Base-by-base conservation (phyloP, 2,113 vertebrate genomes). In the Neolamprologus hecqui region DNA sequence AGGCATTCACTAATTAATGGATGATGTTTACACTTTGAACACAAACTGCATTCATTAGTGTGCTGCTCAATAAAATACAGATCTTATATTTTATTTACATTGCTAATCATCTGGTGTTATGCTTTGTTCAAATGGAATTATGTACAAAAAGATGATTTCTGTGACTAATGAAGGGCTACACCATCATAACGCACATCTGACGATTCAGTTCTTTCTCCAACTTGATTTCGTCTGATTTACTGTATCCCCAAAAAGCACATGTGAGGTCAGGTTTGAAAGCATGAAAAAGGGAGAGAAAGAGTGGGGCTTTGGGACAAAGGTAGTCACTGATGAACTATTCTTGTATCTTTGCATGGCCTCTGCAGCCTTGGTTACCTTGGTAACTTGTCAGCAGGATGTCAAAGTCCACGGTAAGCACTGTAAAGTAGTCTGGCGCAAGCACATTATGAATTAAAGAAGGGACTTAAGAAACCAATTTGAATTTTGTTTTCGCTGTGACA, bases 371-470 rank as follows among this genome's bases (percentile, higher is more conserved):
- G 92, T 92, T 93, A 42, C 93, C 93, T 87, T 88, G 88, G 91
- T 82, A 90, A 94, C 93, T 85, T 81, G 84, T 93, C 92, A 87
- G 89, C 82, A 17, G 70, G 89, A 88, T 75, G 84, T 75, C 89
- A 85, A 79, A 35, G 85, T 89, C 81, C 51, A 68, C 10, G 1
- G n/a, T 63, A 45, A 89, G 37, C 33, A 65, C 60, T 37, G 33
- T 21, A 37, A 21, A 65, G 60, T 37, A 37, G 19, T 65, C 60
- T 65, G 60, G 19, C 3, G 1, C 60, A 65, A 0, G 19, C 58
- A 55, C 7, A 6, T 45, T 60, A 54, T 70, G 40, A 70, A 83
- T 19, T 42, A 55, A 57, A 87, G 79, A 35, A 49, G 1, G 40
- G 42, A 82, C 81, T 81, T 70, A 80, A 53, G 79, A 65, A 83